Base-by-base conservation (phyloP, 2,797 vertebrate genomes). In the Scolopax bukidnonensis region DNA sequence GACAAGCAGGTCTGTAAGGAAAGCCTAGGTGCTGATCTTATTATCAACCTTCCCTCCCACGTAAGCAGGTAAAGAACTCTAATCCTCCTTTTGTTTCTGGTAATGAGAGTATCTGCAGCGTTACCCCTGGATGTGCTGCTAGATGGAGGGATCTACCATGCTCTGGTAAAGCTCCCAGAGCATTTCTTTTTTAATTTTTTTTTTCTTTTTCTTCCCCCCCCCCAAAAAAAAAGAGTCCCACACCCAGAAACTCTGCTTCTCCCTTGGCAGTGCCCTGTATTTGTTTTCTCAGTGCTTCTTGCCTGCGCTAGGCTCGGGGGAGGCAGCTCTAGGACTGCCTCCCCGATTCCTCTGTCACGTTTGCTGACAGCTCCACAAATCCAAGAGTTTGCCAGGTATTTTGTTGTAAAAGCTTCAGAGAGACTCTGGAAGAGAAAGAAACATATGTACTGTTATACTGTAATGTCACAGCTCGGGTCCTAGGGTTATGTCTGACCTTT, bases 311-410 rank as follows among this genome's bases (percentile, higher is more conserved):
- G 14, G 16, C 13, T 73, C 8, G 5, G 68, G 7, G 63, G 32
- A 21, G 3, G 17, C 1, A 12, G 32, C 1, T 4, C 18, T 36
- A 7, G 45, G 25, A 43, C 5, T 33, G 12, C 0, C 36, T 36
- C 36, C 36, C 36, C 36, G 1, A 14, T 78, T 56, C 60, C 24
- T 41, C 50, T 60, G 45, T 28, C 32, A 21, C 0, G 0, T 9
- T 67, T 12, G 5, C 43, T 63, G 36, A 3, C 3, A 8, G 47
- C 20, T 73, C 38, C 38, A 25, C 18, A 47, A 47, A 16, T 7
- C 20, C 25, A 2, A 0, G 1, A 5, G 8, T 74, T 86, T 73
- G 6, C 4, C 2, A 0, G 4, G 5, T 11, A 23, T 82, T 56
- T 16, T n/a, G 11, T 30, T 87, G 9, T 14, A 19, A 61, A 70